These are phyloP conservation scores for Lepidurus packardi DNA, from an alignment of 1,140 invertebrate genomes.

Conservation along the genomic window DNA sequence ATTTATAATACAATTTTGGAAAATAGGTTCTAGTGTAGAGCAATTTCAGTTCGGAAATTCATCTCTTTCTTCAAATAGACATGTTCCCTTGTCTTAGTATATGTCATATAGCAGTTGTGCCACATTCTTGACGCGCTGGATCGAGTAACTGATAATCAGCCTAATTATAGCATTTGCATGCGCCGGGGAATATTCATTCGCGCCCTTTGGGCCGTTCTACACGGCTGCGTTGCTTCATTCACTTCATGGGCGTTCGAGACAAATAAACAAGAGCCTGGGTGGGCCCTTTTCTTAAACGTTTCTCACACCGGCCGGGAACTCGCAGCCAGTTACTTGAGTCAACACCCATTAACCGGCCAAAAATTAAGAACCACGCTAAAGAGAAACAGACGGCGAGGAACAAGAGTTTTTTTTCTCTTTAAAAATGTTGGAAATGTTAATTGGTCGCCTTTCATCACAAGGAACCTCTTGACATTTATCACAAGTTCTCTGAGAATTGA, in stretches of 20 bases:
- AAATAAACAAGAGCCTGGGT: neutral
- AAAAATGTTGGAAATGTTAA: neutral
- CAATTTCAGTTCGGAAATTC: too few species aligned
- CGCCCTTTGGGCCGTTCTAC: neutral
- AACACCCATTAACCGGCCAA: neutral
- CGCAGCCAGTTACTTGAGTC: neutral
- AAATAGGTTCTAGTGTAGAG: too few species aligned
- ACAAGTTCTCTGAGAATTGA: too few species aligned
- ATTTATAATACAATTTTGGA: too few species aligned
- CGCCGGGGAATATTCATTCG: neutral
- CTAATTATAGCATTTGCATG: neutral
- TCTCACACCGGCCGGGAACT: neutral
- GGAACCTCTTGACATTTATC: too few species aligned
- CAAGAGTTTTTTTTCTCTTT: too few species aligned
- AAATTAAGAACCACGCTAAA: neutral
- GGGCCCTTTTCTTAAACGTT: neutral
- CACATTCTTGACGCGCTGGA: neutral
- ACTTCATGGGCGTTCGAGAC: neutral
- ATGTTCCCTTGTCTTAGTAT: too few species aligned
- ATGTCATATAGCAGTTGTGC: too few species aligned
- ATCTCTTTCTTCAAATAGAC: too few species aligned
- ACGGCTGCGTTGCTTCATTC: neutral
- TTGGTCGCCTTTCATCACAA: neutral
- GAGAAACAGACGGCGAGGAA: neutral
- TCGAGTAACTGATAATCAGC: neutral